These are phyloP conservation scores for Xestia rhomboidea DNA, from an alignment of 2,888 invertebrate species.

Conservation along the genomic window DNA sequence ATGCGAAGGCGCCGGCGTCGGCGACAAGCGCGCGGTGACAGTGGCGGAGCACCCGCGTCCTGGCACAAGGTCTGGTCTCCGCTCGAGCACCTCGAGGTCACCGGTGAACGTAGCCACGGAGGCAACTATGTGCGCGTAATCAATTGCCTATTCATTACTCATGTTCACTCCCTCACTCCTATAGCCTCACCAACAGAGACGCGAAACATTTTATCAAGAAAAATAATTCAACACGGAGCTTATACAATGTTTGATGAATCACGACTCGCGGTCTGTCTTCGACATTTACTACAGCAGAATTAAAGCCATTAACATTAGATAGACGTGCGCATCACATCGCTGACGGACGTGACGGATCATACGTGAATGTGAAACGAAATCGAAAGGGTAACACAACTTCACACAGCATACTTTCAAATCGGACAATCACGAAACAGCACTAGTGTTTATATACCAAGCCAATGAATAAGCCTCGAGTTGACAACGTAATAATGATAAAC, in stretches of 20 bases:
- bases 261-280: slow-evolving; percentile 25
- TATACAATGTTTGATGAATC: slow-evolving; percentile 37
- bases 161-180: slow-evolving; percentile 63
- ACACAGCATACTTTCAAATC: slow-evolving; percentile 60
- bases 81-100: slow-evolving; percentile 83
- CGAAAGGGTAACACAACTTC: slow-evolving; percentile 52
- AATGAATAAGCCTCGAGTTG: slow-evolving; percentile 46
- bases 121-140: slow-evolving; percentile 80
- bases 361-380: slow-evolving; percentile 56
- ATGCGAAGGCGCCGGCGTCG: slow-evolving; percentile 60
- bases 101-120: slow-evolving; percentile 82
- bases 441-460: slow-evolving; percentile 40
- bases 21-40: slow-evolving; percentile 64
- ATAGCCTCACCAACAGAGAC: slow-evolving; percentile 55
- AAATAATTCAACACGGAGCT: slow-evolving; percentile 44
- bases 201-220: slow-evolving; percentile 47
- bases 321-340: slow-evolving; percentile 27
- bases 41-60: slow-evolving; percentile 75
- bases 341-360: slow-evolving; percentile 45
- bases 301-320: slow-evolving; percentile 26
- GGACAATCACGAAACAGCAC: slow-evolving; percentile 38
- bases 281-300: slow-evolving; percentile 28
- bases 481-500: slow-evolving; percentile 59
- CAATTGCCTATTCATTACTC: slow-evolving; percentile 71
- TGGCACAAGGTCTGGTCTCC: slow-evolving; percentile 82